A percentile compares a stretch with the other conserved stretches of the same genome.
phyloP scores from a whole-genome alignment of 2,888 invertebrate genomes.

The Hololepta plana region DNA sequence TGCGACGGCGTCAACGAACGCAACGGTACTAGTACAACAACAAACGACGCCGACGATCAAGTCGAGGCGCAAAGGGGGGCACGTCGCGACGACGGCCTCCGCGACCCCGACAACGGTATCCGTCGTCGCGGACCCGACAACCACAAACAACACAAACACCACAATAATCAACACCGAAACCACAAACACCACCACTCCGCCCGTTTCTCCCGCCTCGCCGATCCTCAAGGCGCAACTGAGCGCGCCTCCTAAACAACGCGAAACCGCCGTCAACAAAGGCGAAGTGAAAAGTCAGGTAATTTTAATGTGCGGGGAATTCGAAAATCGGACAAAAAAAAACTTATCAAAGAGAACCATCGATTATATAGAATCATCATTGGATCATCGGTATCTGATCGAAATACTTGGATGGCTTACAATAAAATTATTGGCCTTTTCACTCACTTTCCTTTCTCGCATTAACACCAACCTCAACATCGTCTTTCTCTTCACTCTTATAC shows the following conservation, averaged over 20 bases:
- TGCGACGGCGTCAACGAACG: constrained; percentile 18
- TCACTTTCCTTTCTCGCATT: neutral
- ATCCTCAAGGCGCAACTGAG: constrained; percentile 74
- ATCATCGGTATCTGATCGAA: no score
- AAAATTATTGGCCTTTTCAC: constrained; percentile 1
- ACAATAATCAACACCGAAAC: constrained; percentile 10
- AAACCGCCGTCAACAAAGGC: constrained; percentile 23
- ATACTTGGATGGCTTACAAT: no score
- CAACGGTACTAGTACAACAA: no score
- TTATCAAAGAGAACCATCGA: no score
- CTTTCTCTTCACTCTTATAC: no score
- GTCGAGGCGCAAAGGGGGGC: constrained; percentile 8
- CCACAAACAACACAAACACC: constrained; percentile 7
- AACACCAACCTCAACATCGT: neutral
- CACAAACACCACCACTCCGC: constrained; percentile 16
- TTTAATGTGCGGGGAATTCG: no score
- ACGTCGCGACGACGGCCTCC: constrained; percentile 11
- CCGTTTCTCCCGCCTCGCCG: constrained; percentile 50
- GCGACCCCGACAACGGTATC: constrained; percentile 7
- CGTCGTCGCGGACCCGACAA: constrained; percentile 6
- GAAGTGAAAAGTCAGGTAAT: constrained; percentile 39
- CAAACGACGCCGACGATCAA: constrained; percentile 11
- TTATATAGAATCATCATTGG: no score
- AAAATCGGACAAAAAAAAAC: no score
- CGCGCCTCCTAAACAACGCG: constrained; percentile 38